phyloP scores from a whole-genome alignment of 2,113 vertebrate genomes.

The Corvus cornix region DNA sequence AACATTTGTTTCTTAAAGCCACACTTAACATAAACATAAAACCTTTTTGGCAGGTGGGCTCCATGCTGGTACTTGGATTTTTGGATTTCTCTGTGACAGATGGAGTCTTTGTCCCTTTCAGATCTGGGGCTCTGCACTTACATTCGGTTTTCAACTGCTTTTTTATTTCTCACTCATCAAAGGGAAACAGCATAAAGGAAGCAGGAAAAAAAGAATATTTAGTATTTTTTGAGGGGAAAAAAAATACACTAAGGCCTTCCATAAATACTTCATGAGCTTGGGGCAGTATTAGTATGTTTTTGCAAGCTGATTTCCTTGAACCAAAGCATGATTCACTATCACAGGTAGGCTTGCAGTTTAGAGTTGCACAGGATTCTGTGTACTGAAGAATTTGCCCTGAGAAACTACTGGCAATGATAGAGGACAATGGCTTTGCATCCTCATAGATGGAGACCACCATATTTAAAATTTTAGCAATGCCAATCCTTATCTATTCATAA shows the following conservation, averaged over 20 bases:
- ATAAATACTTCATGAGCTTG: background rate
- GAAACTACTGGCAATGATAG: background rate
- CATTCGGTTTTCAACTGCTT: slow-evolving; percentile 18
- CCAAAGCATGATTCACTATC: background rate
- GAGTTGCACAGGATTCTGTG: background rate
- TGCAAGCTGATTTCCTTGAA: background rate
- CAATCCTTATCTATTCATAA: background rate
- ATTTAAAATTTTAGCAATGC: background rate
- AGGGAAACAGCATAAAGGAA: background rate
- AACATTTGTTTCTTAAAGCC: slow-evolving; percentile 63
- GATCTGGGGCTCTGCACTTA: slow-evolving; percentile 28
- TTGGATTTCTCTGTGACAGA: slow-evolving; percentile 51
- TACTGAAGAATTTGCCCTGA: background rate
- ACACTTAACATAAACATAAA: slow-evolving; percentile 58
- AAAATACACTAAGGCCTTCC: background rate
- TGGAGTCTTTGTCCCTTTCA: slow-evolving; percentile 50
- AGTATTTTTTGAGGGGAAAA: background rate
- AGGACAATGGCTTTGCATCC: background rate
- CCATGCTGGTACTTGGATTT: slow-evolving; percentile 35
- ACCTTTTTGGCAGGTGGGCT: slow-evolving; percentile 56
- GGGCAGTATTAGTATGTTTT: background rate
- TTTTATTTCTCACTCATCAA: slow-evolving; percentile 50
- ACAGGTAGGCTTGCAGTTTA: background rate
- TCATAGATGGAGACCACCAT: background rate
- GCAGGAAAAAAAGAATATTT: background rate